These are phyloP conservation scores for Meiosimyza platycephala DNA, from an alignment of 2,888 invertebrate species.

Conservation along the genomic window DNA sequence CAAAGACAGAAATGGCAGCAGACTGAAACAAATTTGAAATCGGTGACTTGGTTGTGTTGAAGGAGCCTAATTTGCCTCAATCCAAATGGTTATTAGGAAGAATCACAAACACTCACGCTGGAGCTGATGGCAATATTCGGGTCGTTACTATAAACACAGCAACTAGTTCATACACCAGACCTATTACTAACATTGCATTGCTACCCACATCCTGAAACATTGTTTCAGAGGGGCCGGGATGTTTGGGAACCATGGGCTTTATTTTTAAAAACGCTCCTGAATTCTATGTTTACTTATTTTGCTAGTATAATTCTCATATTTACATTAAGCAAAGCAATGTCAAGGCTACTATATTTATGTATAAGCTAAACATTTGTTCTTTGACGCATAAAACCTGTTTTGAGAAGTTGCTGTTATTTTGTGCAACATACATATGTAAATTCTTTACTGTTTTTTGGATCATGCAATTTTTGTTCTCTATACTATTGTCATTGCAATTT, in stretches of 20 bases:
- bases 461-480: too few relatives aligned
- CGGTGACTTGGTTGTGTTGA: slow-evolving; percentile 18
- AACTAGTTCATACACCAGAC: background rate
- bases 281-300: too few relatives aligned
- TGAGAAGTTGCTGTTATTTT: too few relatives aligned
- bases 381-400: too few relatives aligned
- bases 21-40: slow-evolving; percentile 6
- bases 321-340: too few relatives aligned
- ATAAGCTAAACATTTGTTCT: too few relatives aligned
- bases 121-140: slow-evolving; percentile 36
- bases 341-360: too few relatives aligned
- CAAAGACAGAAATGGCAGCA: slow-evolving; percentile 27
- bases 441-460: too few relatives aligned
- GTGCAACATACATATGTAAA: too few relatives aligned
- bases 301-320: too few relatives aligned
- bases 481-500: too few relatives aligned
- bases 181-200: background rate
- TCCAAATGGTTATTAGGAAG: slow-evolving; percentile 36
- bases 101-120: slow-evolving; percentile 38
- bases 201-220: background rate
- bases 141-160: slow-evolving; percentile 15
- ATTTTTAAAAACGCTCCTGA: too few relatives aligned
- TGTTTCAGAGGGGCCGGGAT: slow-evolving; percentile 9
- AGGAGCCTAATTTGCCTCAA: slow-evolving; percentile 26
- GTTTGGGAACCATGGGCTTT: background rate